Percentiles rank a stretch among this genome's conserved stretches.
These are phyloP conservation scores for Trididemnum clinides DNA, from an alignment of 23 tunicate genomes.

Conservation along the genomic window DNA sequence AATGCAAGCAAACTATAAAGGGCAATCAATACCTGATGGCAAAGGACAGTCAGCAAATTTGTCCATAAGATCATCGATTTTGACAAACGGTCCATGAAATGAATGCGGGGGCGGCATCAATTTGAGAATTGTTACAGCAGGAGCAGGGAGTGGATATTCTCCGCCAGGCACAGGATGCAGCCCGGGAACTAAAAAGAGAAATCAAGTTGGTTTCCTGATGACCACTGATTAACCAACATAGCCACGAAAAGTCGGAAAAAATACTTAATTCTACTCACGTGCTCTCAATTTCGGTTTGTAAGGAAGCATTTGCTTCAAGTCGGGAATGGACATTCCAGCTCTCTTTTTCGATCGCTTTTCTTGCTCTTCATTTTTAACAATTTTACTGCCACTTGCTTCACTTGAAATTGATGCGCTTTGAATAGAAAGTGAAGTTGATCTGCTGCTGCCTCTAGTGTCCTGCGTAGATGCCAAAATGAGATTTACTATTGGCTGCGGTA, in stretches of 20 bases:
- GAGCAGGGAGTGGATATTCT: conserved; percentile 85
- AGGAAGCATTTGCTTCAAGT: conserved; percentile 89
- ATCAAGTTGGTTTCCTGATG: background rate
- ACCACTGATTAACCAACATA: background rate
- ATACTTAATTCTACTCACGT: conserved; percentile 39
- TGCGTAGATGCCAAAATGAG: too few relatives aligned
- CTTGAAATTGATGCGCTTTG: conserved; percentile 15
- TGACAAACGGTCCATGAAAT: conserved; percentile 84
- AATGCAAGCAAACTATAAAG: background rate
- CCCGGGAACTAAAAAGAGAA: conserved; percentile 67
- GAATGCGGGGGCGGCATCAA: conserved; percentile 85
- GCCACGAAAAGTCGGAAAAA: too few relatives aligned
- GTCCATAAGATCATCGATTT: conserved; percentile 87
- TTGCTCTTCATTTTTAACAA: conserved; percentile 27
- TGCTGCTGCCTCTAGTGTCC: conserved; percentile 27
- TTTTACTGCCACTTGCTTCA: background rate
- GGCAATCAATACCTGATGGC: conserved; percentile 34
- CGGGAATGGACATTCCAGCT: conserved; percentile 78
- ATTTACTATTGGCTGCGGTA: too few relatives aligned
- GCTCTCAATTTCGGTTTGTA: conserved; percentile 84
- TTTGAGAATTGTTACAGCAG: conserved; percentile 55
- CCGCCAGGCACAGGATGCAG: conserved; percentile 92
- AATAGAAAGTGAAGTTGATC: conserved; percentile 3
- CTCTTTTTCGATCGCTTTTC: conserved; percentile 42
- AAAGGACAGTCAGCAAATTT: conserved; percentile 66